A percentile compares a stretch with the other conserved stretches of the same genome.
phyloP scores from a whole-genome alignment of 2,113 vertebrate species.

The Gobio gobio region DNA sequence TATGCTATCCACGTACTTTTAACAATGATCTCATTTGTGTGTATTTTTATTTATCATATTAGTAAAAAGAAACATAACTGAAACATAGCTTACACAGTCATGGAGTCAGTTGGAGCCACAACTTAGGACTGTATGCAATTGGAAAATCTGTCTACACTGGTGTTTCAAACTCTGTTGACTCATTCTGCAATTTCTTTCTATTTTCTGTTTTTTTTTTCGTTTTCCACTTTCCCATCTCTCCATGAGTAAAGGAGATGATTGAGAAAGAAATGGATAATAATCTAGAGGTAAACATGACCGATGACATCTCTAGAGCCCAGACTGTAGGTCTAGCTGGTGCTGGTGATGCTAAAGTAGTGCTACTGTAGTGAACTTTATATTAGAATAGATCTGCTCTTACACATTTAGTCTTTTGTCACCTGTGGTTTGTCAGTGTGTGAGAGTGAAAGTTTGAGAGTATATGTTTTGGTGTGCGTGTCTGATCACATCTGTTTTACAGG shows the following conservation, averaged over 20 bases:
- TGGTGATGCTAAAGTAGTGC: background rate
- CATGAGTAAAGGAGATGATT: slow-evolving; percentile 74
- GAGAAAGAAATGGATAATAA: slow-evolving; percentile 78
- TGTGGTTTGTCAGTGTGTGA: slow-evolving; percentile 32
- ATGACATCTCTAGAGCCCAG: background rate
- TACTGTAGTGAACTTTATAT: background rate
- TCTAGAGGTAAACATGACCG: slow-evolving; percentile 72
- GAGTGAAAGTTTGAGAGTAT: slow-evolving; percentile 1
- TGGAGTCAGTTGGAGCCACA: too few species aligned
- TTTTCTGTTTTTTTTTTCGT: slow-evolving; percentile 57
- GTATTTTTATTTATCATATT: background rate
- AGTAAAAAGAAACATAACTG: too few species aligned
- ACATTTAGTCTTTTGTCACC: background rate
- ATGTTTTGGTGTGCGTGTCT: background rate
- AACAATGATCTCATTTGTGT: background rate
- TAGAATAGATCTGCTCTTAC: background rate
- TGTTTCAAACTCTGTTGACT: background rate
- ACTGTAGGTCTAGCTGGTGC: background rate
- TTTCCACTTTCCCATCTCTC: slow-evolving; percentile 20
- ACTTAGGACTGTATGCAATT: background rate
- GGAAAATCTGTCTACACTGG: background rate
- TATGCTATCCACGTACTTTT: background rate
- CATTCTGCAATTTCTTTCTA: slow-evolving; percentile 18
- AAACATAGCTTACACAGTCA: too few species aligned
- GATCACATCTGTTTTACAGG: slow-evolving; percentile 73